Evolutionary conservation across 1,140 invertebrate genomes (phyloP).

Genomic region (Hypothenemus hampei): DNA sequence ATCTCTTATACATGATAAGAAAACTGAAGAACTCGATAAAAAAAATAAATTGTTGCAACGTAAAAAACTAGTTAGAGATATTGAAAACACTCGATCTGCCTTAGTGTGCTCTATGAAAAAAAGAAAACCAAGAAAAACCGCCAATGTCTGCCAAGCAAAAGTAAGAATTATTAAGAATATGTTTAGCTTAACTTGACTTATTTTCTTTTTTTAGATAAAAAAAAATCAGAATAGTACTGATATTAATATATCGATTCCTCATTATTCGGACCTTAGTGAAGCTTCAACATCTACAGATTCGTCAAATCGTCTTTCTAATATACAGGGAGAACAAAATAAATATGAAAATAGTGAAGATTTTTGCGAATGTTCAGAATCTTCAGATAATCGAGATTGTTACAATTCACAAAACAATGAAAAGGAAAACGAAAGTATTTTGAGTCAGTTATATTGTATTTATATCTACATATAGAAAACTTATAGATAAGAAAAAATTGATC

Average conservation of each 20-base stretch:
- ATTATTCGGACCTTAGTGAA: slow-evolving; percentile 16
- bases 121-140: not conserved
- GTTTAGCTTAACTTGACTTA: not conserved
- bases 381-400: not conserved
- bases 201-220: slow-evolving; percentile 7
- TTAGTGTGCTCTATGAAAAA: slow-evolving; percentile 30
- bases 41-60: slow-evolving; percentile 42
- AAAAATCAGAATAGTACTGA: slow-evolving; percentile 21
- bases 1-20: slow-evolving; percentile 40
- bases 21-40: slow-evolving; percentile 30
- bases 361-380: slow-evolving; percentile 20
- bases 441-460: no score
- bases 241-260: slow-evolving; percentile 24
- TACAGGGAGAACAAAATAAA: slow-evolving; percentile 8
- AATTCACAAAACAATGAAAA: not conserved
- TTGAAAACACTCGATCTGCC: slow-evolving; percentile 48
- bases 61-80: slow-evolving; percentile 45
- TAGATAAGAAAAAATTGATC: no score
- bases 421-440: no score
- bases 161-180: not conserved
- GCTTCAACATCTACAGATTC: not conserved
- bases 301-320: slow-evolving; percentile 12
- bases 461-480: no score
- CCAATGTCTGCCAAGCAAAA: no score
- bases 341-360: slow-evolving; percentile 16